These are phyloP conservation scores for Sipha flava DNA, from an alignment of 1,140 invertebrate species.

Conservation along the genomic window DNA sequence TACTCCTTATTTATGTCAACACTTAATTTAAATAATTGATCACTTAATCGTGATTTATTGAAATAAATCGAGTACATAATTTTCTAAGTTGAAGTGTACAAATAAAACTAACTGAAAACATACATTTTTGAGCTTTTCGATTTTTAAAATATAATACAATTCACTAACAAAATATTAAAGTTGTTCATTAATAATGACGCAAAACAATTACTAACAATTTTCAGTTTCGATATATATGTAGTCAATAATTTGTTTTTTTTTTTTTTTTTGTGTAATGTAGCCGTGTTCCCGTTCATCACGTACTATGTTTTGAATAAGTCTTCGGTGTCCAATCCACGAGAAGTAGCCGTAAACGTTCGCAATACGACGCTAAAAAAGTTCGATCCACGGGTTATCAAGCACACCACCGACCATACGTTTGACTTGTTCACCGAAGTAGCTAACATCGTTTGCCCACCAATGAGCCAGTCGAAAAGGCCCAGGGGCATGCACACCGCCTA, in stretches of 20 bases:
- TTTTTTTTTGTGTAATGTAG: conserved; percentile 47
- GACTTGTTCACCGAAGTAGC: conserved; percentile 82
- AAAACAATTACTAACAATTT: too few relatives aligned
- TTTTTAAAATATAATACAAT: too few relatives aligned
- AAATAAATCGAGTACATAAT: too few relatives aligned
- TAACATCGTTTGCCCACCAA: conserved; percentile 75
- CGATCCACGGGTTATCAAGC: conserved; percentile 65
- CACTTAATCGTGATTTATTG: too few relatives aligned
- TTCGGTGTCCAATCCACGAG: conserved; percentile 67
- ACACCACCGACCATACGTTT: conserved; percentile 74
- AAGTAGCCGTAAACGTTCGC: conserved; percentile 73
- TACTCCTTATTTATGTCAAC: not conserved
- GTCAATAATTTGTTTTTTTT: too few relatives aligned
- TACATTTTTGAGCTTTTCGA: too few relatives aligned
- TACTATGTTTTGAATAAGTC: conserved; percentile 78
- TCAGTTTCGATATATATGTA: too few relatives aligned
- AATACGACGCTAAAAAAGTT: conserved; percentile 71
- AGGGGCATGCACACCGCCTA: conserved; percentile 73
- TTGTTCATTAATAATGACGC: too few relatives aligned
- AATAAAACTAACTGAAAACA: too few relatives aligned
- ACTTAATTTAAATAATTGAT: too few relatives aligned
- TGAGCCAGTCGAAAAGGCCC: conserved; percentile 64
- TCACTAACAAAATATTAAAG: too few relatives aligned
- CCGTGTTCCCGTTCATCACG: conserved; percentile 82
- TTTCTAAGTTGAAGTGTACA: too few relatives aligned